phyloP scores from a whole-genome alignment of 2,113 vertebrate genomes.

The Perca schrenkii region DNA sequence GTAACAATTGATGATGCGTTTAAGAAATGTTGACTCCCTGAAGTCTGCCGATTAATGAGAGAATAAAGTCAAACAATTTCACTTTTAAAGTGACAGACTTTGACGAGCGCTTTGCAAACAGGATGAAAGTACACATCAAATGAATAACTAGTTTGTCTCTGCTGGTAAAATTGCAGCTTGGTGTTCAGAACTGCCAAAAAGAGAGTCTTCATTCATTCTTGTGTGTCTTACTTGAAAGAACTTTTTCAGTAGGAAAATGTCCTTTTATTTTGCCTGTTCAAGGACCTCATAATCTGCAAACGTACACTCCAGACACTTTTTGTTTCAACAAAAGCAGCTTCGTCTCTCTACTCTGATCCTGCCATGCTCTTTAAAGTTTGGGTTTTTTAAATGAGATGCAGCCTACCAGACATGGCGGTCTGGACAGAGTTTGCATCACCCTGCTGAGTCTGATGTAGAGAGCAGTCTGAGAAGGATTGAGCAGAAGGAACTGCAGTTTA shows the following conservation, averaged over 20 bases:
- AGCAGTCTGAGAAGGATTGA: neutral
- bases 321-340: conserved; percentile 4
- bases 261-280: neutral
- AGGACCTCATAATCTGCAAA: conserved; percentile 2
- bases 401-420: conserved; percentile 5
- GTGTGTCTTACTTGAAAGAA: conserved; percentile 14
- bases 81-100: conserved; percentile 14
- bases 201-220: neutral
- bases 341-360: conserved; percentile 40
- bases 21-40: conserved; percentile 9
- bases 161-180: neutral
- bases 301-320: neutral
- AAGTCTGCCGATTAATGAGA: conserved; percentile 7
- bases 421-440: conserved; percentile 35
- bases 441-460: conserved; percentile 12
- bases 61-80: conserved; percentile 8
- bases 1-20: conserved; percentile 38
- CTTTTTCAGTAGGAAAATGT: neutral
- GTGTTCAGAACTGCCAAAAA: neutral
- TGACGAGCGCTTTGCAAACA: conserved; percentile 1
- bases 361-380: conserved; percentile 20
- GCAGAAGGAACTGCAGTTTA: no score
- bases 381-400: conserved; percentile 27
- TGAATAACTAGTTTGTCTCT: neutral
- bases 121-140: neutral